A percentile compares a stretch with the other conserved stretches of the same genome.
These are phyloP conservation scores for Hemicentrotus pulcherrimus DNA, from an alignment of 35 echinoderm and acorn worm species.

Conservation along the genomic window DNA sequence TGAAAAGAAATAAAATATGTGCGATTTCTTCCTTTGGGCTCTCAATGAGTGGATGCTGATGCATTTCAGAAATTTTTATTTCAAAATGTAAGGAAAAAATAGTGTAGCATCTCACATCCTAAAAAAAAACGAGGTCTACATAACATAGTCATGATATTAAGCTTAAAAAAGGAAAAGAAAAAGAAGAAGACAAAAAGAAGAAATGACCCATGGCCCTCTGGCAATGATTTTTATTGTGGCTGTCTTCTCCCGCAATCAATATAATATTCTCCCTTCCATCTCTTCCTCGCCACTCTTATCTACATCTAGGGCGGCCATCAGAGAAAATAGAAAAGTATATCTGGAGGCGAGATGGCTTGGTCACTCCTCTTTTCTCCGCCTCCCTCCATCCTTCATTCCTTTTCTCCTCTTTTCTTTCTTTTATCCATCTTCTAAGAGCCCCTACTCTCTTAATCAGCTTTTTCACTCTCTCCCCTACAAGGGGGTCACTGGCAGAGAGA, in stretches of 20 bases:
- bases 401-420: not conserved
- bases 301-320: not conserved
- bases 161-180: no score
- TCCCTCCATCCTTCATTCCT: not conserved
- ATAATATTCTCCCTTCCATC: not conserved
- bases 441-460: not conserved
- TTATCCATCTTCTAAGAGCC: not conserved
- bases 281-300: not conserved
- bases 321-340: slow-evolving; percentile 4
- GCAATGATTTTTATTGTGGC: not conserved
- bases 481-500: not conserved
- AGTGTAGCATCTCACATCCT: not conserved
- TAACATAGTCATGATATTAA: not conserved
- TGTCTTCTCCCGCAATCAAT: not conserved
- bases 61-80: not conserved
- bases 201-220: not conserved
- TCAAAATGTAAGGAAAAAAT: not conserved
- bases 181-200: not conserved
- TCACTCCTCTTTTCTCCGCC: not conserved
- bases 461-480: not conserved
- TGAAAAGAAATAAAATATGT: slow-evolving; percentile 15
- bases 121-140: not conserved
- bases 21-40: not conserved
- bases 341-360: not conserved
- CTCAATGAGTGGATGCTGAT: not conserved